phyloP scores from a whole-genome alignment of 2,113 vertebrate genomes.

The Drymodes brunneopygia region DNA sequence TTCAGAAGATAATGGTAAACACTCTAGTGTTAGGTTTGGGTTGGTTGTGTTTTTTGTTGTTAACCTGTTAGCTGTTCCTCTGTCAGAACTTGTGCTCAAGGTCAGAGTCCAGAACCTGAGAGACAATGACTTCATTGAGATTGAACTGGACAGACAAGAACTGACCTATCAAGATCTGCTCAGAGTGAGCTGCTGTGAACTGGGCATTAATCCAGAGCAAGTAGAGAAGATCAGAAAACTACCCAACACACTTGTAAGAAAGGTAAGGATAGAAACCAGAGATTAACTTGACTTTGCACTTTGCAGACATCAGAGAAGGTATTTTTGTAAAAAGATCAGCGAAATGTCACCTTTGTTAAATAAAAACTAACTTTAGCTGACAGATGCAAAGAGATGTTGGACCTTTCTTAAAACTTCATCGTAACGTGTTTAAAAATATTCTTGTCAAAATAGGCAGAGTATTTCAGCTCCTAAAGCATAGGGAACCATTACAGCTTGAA shows the following conservation, averaged over 20 bases:
- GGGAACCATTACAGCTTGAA: background rate
- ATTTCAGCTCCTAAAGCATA: background rate
- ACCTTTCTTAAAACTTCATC: background rate
- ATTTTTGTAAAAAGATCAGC: background rate
- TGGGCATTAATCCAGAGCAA: constrained; percentile 79
- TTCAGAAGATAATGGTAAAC: background rate
- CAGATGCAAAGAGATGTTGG: background rate
- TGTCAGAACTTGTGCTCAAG: constrained; percentile 86
- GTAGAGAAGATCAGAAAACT: constrained; percentile 90
- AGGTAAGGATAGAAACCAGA: constrained; percentile 59
- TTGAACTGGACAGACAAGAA: constrained; percentile 86
- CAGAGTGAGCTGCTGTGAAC: constrained; percentile 82
- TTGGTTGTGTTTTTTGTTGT: background rate
- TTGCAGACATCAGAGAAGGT: background rate
- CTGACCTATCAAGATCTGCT: constrained; percentile 85
- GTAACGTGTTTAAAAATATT: background rate
- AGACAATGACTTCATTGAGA: constrained; percentile 90
- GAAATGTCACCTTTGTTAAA: background rate
- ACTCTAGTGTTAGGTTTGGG: background rate
- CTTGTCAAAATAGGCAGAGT: background rate
- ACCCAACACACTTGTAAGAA: constrained; percentile 87
- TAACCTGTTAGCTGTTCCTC: background rate
- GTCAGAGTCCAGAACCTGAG: constrained; percentile 84
- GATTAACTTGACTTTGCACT: background rate
- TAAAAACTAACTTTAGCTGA: background rate